A percentile compares a stretch with the other conserved stretches of the same genome.
Evolutionary conservation across 2,113 vertebrate species (phyloP).

Genomic region (Chiloscyllium plagiosum): DNA sequence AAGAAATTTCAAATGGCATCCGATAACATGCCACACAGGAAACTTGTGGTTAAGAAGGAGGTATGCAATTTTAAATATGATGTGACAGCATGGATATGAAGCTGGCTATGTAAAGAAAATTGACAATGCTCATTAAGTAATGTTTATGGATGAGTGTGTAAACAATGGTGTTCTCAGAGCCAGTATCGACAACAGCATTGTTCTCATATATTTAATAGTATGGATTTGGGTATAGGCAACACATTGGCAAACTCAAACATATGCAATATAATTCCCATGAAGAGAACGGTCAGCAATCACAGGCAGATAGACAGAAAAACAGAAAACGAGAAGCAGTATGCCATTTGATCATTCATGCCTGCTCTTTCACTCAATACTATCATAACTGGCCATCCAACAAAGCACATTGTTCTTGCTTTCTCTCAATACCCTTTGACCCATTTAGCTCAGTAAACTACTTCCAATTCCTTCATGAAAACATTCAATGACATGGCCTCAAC

Average conservation of each 20-base stretch:
- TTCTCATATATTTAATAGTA: not conserved
- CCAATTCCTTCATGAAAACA: too few species aligned
- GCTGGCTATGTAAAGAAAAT: not conserved
- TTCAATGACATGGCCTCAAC: too few species aligned
- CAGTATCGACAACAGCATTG: not conserved
- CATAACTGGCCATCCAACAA: too few species aligned
- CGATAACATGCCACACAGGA: not conserved
- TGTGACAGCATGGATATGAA: not conserved
- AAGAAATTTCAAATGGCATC: not conserved
- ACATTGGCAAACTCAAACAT: not conserved
- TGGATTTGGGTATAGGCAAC: not conserved
- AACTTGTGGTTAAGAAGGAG: not conserved
- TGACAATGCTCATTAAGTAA: not conserved
- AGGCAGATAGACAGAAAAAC: not conserved
- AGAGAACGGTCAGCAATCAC: not conserved
- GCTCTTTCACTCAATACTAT: too few species aligned
- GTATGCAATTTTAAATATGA: not conserved
- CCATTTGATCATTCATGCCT: too few species aligned
- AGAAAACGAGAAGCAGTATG: too few species aligned
- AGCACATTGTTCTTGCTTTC: too few species aligned
- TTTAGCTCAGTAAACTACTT: too few species aligned
- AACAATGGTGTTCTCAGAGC: not conserved
- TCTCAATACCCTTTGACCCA: too few species aligned
- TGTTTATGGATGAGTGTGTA: not conserved
- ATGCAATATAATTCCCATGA: not conserved